Conservation (phyloP, 2,113 vertebrate genomes). For the Leuciscus idus region DNA sequence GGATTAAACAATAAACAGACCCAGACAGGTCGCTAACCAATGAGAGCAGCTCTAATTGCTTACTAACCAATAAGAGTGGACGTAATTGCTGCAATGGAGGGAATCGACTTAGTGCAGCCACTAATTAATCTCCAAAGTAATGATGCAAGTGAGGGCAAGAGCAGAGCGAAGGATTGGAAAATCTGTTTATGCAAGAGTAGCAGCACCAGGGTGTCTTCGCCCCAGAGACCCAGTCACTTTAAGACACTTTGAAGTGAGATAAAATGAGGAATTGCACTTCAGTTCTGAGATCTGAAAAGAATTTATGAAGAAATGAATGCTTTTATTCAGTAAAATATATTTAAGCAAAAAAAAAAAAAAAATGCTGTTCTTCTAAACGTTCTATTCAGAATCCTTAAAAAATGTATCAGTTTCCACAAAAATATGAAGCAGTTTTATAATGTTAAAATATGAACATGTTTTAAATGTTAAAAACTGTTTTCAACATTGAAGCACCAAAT, state of each 20-base stretch:
- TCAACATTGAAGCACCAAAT: no score
- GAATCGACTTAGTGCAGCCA: conserved; percentile 69
- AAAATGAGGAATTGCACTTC: conserved; percentile 49
- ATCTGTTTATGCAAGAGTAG: conserved; percentile 61
- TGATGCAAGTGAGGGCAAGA: conserved; percentile 83
- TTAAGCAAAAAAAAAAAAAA: no score
- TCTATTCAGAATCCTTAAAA: background rate
- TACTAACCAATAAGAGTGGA: conserved; percentile 51
- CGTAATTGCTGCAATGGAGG: conserved; percentile 60
- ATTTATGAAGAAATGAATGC: background rate
- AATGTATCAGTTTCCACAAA: background rate
- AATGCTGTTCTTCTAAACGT: no score
- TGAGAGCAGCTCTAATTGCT: conserved; percentile 51
- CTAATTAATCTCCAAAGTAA: conserved; percentile 79
- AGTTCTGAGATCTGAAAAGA: background rate
- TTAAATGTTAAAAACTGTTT: no score
- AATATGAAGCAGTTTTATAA: background rate
- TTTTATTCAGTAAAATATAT: background rate
- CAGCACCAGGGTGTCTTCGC: conserved; percentile 40
- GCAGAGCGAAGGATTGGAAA: conserved; percentile 68
- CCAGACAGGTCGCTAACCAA: conserved; percentile 55
- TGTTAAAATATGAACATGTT: no score
- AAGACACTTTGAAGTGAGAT: conserved; percentile 50
- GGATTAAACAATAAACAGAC: conserved; percentile 52
- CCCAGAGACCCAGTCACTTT: conserved; percentile 51